Percentiles rank a stretch among this genome's conserved stretches.
Evolutionary conservation across 2,888 invertebrate genomes (phyloP).

Genomic region (Agrochola litura): DNA sequence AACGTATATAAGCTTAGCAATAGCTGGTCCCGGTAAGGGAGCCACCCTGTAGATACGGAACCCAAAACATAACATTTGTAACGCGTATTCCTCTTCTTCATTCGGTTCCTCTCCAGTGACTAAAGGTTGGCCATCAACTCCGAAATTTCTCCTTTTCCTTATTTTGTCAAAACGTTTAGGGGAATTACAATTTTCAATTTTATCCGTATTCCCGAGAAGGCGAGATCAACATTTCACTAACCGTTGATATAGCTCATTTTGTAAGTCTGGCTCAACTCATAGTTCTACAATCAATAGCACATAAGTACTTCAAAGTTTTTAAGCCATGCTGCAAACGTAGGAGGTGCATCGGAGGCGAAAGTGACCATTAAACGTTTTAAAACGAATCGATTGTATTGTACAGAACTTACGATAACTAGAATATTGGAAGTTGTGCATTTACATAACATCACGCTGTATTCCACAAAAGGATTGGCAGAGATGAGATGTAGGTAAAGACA

Average conservation of each 20-base stretch:
- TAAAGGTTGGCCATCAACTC: not conserved
- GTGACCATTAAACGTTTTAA: slow-evolving; percentile 74
- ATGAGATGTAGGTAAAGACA: not conserved
- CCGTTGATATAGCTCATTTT: no score
- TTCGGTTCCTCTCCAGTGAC: not conserved
- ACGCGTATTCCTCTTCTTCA: not conserved
- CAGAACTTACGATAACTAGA: slow-evolving; percentile 68
- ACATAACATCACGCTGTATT: not conserved
- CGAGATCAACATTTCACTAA: not conserved
- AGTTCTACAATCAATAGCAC: not conserved
- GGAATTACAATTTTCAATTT: not conserved
- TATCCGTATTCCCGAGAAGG: not conserved
- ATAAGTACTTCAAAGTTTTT: slow-evolving; percentile 21
- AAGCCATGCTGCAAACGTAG: slow-evolving; percentile 53
- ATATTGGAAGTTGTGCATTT: slow-evolving; percentile 14
- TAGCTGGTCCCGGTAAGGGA: not conserved
- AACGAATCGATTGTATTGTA: slow-evolving; percentile 59
- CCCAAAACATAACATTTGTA: not conserved
- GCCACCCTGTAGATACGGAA: not conserved
- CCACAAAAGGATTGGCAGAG: not conserved
- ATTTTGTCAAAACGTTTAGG: not conserved
- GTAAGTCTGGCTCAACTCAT: not conserved
- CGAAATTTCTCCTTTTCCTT: not conserved
- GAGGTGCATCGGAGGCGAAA: slow-evolving; percentile 68
- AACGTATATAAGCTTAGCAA: not conserved